Evolutionary conservation across 2,797 vertebrate genomes (phyloP).

Genomic region (Bovichtus variegatus): DNA sequence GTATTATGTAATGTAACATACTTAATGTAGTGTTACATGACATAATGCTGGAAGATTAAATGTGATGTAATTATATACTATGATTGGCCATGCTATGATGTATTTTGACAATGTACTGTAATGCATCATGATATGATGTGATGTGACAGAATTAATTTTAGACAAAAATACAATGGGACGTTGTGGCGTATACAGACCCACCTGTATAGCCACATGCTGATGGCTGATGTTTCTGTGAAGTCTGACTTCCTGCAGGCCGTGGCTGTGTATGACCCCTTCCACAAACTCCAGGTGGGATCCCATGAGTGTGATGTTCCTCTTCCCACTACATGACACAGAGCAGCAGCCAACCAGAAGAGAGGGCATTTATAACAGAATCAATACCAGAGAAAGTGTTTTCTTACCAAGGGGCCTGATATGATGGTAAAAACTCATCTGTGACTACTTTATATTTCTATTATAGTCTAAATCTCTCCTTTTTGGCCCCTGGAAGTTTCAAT

Average conservation of each 20-base stretch:
- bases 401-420: not conserved
- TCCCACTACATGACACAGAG: constrained; percentile 83
- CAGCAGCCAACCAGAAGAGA: constrained; percentile 15
- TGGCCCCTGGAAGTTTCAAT: not conserved
- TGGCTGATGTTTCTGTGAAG: not conserved
- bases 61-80: not conserved
- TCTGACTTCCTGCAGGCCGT: not conserved
- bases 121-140: not conserved
- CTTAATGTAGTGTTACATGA: not conserved
- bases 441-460: not conserved
- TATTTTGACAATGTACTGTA: not conserved
- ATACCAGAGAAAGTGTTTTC: not conserved
- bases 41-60: not conserved
- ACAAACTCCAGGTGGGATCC: constrained; percentile 88
- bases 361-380: not conserved
- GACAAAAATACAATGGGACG: not conserved
- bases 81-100: not conserved
- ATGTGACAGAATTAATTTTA: not conserved
- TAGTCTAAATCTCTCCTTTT: not conserved
- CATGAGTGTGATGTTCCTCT: constrained; percentile 83
- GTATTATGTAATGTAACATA: not conserved
- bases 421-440: not conserved
- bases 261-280: constrained; percentile 80
- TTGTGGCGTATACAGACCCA: constrained; percentile 12
- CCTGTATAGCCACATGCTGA: too few relatives aligned